Conservation (phyloP, 2,888 invertebrate genomes). For the Geophilus truncorum region DNA sequence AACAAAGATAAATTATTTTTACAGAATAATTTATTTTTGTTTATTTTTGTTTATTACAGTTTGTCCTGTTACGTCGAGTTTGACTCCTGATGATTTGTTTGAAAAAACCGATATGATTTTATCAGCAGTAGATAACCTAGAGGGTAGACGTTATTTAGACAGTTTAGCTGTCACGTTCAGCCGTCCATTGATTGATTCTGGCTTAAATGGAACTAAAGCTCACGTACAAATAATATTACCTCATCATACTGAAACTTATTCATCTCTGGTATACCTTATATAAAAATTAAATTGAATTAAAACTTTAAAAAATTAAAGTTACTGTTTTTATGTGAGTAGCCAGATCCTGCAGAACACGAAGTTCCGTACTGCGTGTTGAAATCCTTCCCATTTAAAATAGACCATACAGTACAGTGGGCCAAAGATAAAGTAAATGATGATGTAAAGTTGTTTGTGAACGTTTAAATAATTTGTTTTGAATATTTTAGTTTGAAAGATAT, state of each 20-base stretch:
- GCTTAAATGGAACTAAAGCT: not conserved
- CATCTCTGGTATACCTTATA: not conserved
- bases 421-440: conserved; percentile 44
- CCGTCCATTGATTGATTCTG: conserved; percentile 19
- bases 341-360: conserved; percentile 48
- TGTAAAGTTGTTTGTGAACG: not conserved
- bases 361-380: conserved; percentile 51
- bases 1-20: too few relatives aligned
- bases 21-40: too few relatives aligned
- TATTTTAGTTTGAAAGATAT: conserved; percentile 30
- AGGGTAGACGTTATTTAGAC: conserved; percentile 34
- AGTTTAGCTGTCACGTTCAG: not conserved
- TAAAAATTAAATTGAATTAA: not conserved
- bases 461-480: not conserved
- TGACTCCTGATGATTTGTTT: conserved; percentile 28
- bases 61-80: conserved; percentile 8
- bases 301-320: not conserved
- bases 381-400: conserved; percentile 50
- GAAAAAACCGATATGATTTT: conserved; percentile 29
- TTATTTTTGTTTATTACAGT: conserved; percentile 9
- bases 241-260: not conserved
- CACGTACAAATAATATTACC: not conserved
- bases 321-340: conserved; percentile 40
- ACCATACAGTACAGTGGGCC: conserved; percentile 52
- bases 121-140: conserved; percentile 34